Percentiles rank a stretch among this genome's conserved stretches.
These are phyloP conservation scores for Gopherus evgoodei DNA, from an alignment of 2,113 vertebrate species.

Conservation along the genomic window DNA sequence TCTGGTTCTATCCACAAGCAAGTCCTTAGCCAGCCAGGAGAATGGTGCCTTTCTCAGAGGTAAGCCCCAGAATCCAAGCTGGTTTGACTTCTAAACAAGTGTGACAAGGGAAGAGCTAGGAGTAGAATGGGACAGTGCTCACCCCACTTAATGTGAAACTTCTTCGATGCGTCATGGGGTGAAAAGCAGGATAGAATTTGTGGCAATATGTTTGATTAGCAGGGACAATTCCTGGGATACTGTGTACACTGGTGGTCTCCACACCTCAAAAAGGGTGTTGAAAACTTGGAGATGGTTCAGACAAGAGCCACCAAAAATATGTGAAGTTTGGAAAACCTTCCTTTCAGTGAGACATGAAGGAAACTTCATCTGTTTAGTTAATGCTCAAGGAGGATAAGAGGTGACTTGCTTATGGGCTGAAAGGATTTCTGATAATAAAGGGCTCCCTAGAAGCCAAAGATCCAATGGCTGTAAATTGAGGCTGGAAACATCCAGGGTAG, in stretches of 20 bases:
- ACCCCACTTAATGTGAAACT: not conserved
- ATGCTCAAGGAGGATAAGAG: not conserved
- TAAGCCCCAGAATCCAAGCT: not conserved
- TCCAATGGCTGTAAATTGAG: not conserved
- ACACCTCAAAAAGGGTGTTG: not conserved
- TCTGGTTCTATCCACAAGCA: not conserved
- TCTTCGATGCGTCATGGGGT: accelerated
- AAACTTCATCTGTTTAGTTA: not conserved
- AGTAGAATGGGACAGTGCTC: not conserved
- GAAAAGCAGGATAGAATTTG: not conserved
- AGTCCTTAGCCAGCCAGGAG: not conserved
- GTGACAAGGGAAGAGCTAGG: not conserved
- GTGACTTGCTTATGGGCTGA: not conserved
- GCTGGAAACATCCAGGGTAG: not conserved
- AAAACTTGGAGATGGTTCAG: not conserved
- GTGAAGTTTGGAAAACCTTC: not conserved
- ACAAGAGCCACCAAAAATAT: not conserved
- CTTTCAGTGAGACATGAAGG: not conserved
- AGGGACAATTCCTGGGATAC: not conserved
- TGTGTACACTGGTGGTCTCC: not conserved
- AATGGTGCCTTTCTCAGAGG: not conserved
- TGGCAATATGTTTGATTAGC: not conserved
- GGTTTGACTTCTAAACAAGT: not conserved
- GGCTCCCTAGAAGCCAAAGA: not conserved
- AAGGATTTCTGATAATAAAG: not conserved